Conservation (phyloP, 2,113 vertebrate genomes). For the Lepidiolamprologus cunningtoni region DNA sequence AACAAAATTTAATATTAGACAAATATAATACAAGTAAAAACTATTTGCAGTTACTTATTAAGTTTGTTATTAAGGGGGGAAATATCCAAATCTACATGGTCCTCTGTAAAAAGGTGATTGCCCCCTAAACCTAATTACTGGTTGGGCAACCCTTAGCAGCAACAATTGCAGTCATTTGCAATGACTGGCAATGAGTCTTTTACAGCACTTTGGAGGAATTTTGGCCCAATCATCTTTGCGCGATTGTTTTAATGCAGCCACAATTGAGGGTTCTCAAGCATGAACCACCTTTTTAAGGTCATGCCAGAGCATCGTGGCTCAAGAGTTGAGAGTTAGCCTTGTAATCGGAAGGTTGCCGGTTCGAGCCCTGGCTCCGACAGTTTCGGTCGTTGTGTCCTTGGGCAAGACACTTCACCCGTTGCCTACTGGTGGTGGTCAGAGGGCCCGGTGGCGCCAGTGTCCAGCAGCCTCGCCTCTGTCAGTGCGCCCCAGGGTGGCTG, state of each 20-base stretch:
- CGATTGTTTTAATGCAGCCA: background rate
- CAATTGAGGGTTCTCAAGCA: background rate
- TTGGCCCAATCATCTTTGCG: background rate
- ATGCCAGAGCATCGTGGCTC: background rate
- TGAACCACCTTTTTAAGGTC: background rate
- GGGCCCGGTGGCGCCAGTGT: background rate
- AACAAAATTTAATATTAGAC: background rate
- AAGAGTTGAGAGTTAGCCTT: background rate
- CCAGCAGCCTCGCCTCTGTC: background rate
- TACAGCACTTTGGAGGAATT: background rate
- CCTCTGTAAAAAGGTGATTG: background rate
- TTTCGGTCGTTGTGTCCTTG: background rate
- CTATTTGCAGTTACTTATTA: background rate
- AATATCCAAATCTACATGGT: background rate
- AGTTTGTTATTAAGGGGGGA: background rate
- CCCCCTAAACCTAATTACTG: background rate
- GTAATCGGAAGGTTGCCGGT: background rate
- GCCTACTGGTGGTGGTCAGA: background rate
- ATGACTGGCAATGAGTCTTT: background rate
- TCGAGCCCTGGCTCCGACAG: background rate
- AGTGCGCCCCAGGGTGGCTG: background rate
- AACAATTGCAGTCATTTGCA: background rate
- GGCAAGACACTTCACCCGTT: background rate
- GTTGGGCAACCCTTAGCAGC: background rate
- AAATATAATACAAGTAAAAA: background rate